phyloP scores from a whole-genome alignment of 2,113 vertebrate genomes.

The Pardalotus punctatus region DNA sequence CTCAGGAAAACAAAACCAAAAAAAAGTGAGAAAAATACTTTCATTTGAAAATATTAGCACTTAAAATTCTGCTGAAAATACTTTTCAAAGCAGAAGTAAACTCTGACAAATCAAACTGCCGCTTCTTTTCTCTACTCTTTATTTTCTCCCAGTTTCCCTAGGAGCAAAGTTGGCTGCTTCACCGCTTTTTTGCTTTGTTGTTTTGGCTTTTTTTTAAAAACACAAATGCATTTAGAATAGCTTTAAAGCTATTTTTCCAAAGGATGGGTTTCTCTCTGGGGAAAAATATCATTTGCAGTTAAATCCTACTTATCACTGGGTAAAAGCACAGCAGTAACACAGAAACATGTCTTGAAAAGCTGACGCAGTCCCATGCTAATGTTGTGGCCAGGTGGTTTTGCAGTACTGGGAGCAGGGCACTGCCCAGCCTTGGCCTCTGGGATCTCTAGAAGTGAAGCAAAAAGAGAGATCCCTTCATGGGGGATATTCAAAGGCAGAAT shows the following conservation, averaged over 20 bases:
- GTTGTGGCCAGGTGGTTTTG: neutral
- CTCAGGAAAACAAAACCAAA: neutral
- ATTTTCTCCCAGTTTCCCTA: neutral
- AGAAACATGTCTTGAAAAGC: neutral
- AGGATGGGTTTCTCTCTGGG: neutral
- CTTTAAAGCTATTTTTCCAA: neutral
- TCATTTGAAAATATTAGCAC: neutral
- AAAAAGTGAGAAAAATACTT: neutral
- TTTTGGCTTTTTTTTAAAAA: neutral
- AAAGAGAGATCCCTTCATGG: neutral
- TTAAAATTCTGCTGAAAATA: constrained; percentile 9
- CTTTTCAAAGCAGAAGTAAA: constrained; percentile 11
- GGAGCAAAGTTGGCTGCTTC: neutral
- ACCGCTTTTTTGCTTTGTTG: neutral
- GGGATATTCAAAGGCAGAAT: neutral
- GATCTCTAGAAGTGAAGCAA: neutral
- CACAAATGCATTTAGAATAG: neutral
- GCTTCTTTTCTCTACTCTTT: neutral
- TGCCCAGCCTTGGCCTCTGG: neutral
- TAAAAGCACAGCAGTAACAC: neutral
- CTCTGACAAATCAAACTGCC: neutral
- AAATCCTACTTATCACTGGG: neutral
- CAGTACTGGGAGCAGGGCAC: neutral
- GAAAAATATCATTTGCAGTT: neutral
- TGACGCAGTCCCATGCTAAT: neutral